A percentile compares a stretch with the other conserved stretches of the same genome.
Conservation (phyloP, 2,888 invertebrate species). For the Odontocerum albicorne region DNA sequence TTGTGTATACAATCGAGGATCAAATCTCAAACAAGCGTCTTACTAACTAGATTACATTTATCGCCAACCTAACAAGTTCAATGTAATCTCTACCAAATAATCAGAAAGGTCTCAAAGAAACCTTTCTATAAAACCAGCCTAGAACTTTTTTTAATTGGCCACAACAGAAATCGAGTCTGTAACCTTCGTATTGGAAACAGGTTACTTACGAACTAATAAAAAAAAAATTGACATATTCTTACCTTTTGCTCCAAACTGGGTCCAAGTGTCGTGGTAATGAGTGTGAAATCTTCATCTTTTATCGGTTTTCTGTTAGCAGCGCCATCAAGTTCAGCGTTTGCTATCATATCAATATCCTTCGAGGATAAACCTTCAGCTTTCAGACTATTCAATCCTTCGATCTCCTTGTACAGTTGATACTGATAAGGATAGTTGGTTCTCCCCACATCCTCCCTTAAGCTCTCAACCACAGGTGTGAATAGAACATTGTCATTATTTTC, state of each 20-base stretch:
- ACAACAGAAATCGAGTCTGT: no score
- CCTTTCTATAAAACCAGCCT: no score
- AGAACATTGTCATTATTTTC: slow-evolving; percentile 20
- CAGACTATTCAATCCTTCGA: slow-evolving; percentile 50
- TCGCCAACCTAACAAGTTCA: no score
- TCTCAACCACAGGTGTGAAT: slow-evolving; percentile 25
- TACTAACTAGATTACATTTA: no score
- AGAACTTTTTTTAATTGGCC: no score
- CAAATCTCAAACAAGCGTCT: no score
- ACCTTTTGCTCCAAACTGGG: slow-evolving; percentile 70
- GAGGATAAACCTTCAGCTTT: slow-evolving; percentile 54
- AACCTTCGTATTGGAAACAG: no score
- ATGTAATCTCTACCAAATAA: no score
- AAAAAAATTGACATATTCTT: no score
- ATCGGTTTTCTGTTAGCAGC: slow-evolving; percentile 34
- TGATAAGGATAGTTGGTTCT: slow-evolving; percentile 44
- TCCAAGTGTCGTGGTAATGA: slow-evolving; percentile 57
- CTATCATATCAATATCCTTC: slow-evolving; percentile 51
- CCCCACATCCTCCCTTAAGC: slow-evolving; percentile 12
- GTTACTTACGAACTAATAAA: not conserved
- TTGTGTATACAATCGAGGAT: no score
- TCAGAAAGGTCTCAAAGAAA: no score
- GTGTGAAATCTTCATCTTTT: slow-evolving; percentile 38
- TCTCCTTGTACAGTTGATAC: slow-evolving; percentile 48
- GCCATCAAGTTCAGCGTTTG: slow-evolving; percentile 43